Base-by-base conservation (phyloP, 2,113 vertebrate genomes). In the Panthera leo region DNA sequence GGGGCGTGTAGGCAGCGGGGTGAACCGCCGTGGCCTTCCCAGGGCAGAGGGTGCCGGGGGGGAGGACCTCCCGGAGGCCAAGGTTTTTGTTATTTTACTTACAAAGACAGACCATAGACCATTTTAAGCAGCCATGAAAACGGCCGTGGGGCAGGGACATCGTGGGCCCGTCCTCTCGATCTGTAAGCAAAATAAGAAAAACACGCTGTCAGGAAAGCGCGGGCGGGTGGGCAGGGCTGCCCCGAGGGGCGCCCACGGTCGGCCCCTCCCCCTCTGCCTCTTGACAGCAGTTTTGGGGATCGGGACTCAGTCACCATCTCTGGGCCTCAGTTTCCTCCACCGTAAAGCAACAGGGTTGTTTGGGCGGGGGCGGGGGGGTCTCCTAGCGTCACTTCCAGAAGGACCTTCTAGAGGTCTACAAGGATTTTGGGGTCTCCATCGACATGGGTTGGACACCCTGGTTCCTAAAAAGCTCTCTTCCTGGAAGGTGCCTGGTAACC, bases 41-140 rank as follows among this genome's bases (percentile, higher is more conserved):
- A 5, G 31, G 25, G 31, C 2, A 0, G 58, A 68, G 85, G 8
- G 31, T 31, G 31, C 27, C 1, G 12, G 61, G 75, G 75, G 4
- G 4, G 27, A 87, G 31, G 89, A 58, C 65, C 19, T 55, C 97
- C 97, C 79, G 13, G 53, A 96, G 76, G 97, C 98, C 94, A 90
- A 10, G 19, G 67, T 98, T 91, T 98, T 98, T 92, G 79, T 97
- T 98, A 98, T 98, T 98, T 98, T 99, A 99, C 99, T 99, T 98
- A 99, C 99, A 99, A 97, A 99, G 99, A 98, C 99, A 99, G 98
- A 99, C 99, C 99, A 99, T 99, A 36, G 99, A 99, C 99, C 99
- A 99, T 97, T 99, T 99, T 98, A 99, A 98, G 98, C 98, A 99
- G 98, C 99, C 98, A 97, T 99, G 99, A 97, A 99, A 98, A 97